A percentile compares a stretch with the other conserved stretches of the same genome.
Conservation (phyloP, 2,888 invertebrate genomes). For the Alviniconcha strummeri region DNA sequence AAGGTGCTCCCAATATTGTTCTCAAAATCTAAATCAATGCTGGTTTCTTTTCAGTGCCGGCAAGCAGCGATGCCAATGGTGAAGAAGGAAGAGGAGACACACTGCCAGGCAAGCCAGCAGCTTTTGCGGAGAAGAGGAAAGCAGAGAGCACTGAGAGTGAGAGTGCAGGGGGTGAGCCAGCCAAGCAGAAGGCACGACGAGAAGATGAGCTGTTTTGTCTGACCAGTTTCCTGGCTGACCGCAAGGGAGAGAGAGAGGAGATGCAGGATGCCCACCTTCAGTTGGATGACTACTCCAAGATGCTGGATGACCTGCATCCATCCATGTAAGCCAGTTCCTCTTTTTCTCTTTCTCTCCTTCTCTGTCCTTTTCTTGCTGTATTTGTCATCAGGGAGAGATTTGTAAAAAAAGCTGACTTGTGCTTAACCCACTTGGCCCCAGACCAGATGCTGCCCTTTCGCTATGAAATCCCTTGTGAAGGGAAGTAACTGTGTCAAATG, state of each 20-base stretch:
- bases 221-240: slow-evolving; percentile 65
- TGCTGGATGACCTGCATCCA: slow-evolving; percentile 60
- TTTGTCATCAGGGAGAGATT: no score
- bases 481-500: no score
- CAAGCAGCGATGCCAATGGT: background rate
- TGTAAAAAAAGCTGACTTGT: no score
- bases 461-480: no score
- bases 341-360: background rate
- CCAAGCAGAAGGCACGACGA: background rate
- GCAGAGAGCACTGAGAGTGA: background rate
- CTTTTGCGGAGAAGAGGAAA: slow-evolving; percentile 12
- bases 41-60: background rate
- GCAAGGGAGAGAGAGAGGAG: slow-evolving; percentile 76
- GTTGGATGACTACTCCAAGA: slow-evolving; percentile 67
- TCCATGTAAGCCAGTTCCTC: slow-evolving; percentile 63
- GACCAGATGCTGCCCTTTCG: no score
- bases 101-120: background rate
- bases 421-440: no score
- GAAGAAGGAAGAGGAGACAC: background rate
- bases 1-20: no score
- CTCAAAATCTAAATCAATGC: no score
- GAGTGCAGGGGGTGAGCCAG: slow-evolving; percentile 1
- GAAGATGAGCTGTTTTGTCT: slow-evolving; percentile 47
- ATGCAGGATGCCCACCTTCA: slow-evolving; percentile 76
- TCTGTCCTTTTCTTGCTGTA: no score